These are phyloP conservation scores for Harpagoxenus sublaevis DNA, from an alignment of 2,888 invertebrate species.

Conservation along the genomic window DNA sequence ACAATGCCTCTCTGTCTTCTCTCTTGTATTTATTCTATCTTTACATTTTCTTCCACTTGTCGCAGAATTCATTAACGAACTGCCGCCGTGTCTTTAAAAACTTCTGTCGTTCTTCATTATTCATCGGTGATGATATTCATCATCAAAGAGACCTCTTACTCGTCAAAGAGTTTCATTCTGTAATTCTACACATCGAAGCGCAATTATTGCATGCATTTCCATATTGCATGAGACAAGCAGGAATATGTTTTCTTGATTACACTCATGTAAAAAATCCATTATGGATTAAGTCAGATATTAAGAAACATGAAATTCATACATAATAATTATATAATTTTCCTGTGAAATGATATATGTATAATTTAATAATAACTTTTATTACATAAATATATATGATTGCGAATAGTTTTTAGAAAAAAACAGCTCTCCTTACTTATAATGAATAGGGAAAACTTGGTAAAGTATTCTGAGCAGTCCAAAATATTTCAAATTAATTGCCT, in stretches of 20 bases:
- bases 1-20: conserved; percentile 22
- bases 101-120: conserved; percentile 29
- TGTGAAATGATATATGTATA: conserved; percentile 8
- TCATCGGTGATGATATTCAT: conserved; percentile 34
- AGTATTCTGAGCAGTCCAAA: not conserved
- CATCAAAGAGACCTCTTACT: conserved; percentile 25
- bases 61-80: conserved; percentile 43
- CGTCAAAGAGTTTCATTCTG: conserved; percentile 26
- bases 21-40: conserved; percentile 34
- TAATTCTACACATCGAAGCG: conserved; percentile 27
- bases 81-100: conserved; percentile 5
- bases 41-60: conserved; percentile 29
- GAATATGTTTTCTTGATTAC: conserved; percentile 8
- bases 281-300: not conserved
- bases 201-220: conserved; percentile 30
- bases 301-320: not conserved
- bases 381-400: not conserved
- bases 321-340: not conserved
- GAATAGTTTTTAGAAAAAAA: not conserved
- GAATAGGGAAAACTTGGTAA: not conserved
- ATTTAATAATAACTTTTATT: not conserved
- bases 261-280: conserved; percentile 10
- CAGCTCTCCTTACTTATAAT: not conserved
- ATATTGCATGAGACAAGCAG: not conserved
- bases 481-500: conserved; percentile 3